phyloP scores from a whole-genome alignment of 2,888 invertebrate genomes.

The Acanthosepion pharaonis region DNA sequence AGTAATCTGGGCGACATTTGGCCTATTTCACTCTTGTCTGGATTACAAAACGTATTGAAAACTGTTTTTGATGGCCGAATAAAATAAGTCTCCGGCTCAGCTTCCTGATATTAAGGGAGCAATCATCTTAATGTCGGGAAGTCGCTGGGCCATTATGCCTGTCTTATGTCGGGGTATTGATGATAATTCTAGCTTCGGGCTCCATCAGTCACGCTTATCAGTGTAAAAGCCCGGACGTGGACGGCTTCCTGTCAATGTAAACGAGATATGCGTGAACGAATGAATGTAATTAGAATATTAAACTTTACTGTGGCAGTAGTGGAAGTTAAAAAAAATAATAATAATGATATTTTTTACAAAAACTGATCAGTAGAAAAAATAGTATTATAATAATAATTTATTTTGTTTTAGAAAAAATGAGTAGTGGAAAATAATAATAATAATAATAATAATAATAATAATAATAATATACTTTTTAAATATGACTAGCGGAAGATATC shows the following conservation, averaged over 20 bases:
- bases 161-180: background rate
- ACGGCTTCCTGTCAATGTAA: background rate
- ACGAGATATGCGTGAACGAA: background rate
- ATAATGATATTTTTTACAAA: no score
- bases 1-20: no score
- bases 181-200: background rate
- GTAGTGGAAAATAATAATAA: no score
- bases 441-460: no score
- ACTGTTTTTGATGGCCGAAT: background rate
- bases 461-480: no score
- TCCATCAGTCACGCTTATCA: background rate
- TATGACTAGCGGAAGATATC: no score
- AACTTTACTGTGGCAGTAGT: no score
- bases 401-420: no score
- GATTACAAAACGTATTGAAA: background rate
- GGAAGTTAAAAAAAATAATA: no score
- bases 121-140: background rate
- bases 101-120: background rate
- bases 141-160: background rate
- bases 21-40: no score
- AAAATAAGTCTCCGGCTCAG: background rate
- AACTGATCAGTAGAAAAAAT: no score
- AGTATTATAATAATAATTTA: no score
- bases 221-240: background rate
- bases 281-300: background rate